Base-by-base conservation (phyloP, 2,113 vertebrate species). In the Pantherophis guttatus region DNA sequence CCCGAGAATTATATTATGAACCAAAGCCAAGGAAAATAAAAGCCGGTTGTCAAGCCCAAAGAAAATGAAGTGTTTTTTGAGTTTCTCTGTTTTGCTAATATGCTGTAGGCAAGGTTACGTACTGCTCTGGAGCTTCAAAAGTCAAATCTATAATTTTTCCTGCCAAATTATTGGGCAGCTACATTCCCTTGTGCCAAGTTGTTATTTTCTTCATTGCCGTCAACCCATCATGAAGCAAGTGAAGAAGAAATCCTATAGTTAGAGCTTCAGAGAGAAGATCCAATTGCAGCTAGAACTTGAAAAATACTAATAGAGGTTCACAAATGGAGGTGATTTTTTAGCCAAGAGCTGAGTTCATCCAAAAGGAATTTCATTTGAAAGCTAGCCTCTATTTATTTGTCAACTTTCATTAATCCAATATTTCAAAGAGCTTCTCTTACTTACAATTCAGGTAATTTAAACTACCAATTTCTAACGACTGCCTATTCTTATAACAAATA, bases 261-360 rank as follows among this genome's bases (percentile, higher is more conserved):
- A 88, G 59, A 96, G 53, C 54, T 92, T 33, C 90, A 91, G 33
- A 86, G 12, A 95, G 91, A 94, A 94, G 62, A 96, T 89, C 44
- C 89, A 93, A 94, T 95, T 92, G 33, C n/a, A 94, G 90, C 94
- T 95, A 92, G 93, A 94, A 96, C 52, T 94, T 95, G 90, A 96
- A 86, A 94, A 96, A 96, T 29, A 91, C 52, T 23, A 96, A 94
- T 39, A 86, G 12, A 93, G 5, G 93, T 94, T 96, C 94, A 92
- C 93, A 55, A 95, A 86, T 88, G 90, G 53, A 92, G 94, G 94
- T 62, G 2, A 88, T 70, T 96, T 94, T 93, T 90, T 95, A 96
- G 94, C 95, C 96, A 97, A 95, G 95, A 96, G 94, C 92, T 94
- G 95, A 94, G 65, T 91, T 95, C 86, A 93, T 94, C 89, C 75